Conservation (phyloP, 1,140 invertebrate species). For the Adoxophyes honmai region DNA sequence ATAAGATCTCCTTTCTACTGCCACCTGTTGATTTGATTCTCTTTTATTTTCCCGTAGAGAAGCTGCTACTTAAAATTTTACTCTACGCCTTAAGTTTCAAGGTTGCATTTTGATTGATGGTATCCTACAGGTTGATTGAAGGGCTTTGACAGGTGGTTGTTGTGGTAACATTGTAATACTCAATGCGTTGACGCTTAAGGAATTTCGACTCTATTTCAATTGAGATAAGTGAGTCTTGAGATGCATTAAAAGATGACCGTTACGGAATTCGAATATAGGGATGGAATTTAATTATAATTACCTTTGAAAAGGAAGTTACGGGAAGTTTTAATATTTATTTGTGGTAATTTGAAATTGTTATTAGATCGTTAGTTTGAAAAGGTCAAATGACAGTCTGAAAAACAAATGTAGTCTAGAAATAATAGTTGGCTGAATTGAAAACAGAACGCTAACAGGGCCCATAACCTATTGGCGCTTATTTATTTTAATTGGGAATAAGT, state of each 20-base stretch:
- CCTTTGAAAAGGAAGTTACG: neutral
- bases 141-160: slow-evolving; percentile 9
- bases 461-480: no score
- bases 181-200: neutral
- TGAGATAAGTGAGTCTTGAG: neutral
- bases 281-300: neutral
- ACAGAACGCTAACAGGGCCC: no score
- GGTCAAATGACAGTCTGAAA: no score
- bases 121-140: neutral
- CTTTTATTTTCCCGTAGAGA: neutral
- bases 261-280: neutral
- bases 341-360: no score
- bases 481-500: no score
- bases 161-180: neutral
- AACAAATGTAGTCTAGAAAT: no score
- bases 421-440: no score
- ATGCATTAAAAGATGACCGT: neutral
- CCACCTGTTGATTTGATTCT: slow-evolving; percentile 3
- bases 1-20: neutral
- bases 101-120: neutral
- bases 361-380: no score
- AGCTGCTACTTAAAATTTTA: neutral
- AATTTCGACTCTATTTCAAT: neutral
- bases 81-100: neutral
- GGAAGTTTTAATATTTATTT: no score